Base-by-base conservation (phyloP, 1,140 invertebrate species). In the Drosophila kanapiae region DNA sequence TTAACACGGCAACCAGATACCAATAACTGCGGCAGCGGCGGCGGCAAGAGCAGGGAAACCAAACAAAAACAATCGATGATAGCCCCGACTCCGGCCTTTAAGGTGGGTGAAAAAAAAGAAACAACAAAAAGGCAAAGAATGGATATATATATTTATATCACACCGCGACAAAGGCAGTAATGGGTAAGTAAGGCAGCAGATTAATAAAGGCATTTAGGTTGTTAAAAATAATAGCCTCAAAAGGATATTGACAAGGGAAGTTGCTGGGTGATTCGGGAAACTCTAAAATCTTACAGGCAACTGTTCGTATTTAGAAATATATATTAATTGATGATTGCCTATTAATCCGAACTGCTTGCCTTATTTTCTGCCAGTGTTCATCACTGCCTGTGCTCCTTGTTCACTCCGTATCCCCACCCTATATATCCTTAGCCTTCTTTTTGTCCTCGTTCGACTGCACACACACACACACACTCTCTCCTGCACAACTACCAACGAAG, bases 1-100 rank as follows among this genome's bases (percentile, higher is more conserved):
- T 82, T 82, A 82, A 82, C 80, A 82, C 80, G 80, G 62, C 79
- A 82, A 57, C 61, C 80, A 82, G 80, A 82, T 82, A 82, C 61
- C 80, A 81, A 82, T 77, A 82, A 77, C 67, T 78, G 70, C 79
- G 62, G 75, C 76, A 59, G 54, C 78, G 48, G 40, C 65, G 48
- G 42, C 35, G 23, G 37, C 56, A 67, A 4, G 47, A 43, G 67
- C 38, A 31, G 49, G 35, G 53, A 70, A 71, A 61, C 53, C 53
- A 49, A 71, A 75, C 71, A 75, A 72, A 51, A 75, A 51, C 67
- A 75, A 71, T 75, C 67, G 67, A 70, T 68, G 67, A 65, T 56
- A n/a, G 27, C 18, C 14, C 62, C 16, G 8, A 18, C 6, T 14
- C 16, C 38, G 3, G 38, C 53, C 18, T 56, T 56, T n/a, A 38